Base-by-base conservation (phyloP, 2,888 invertebrate genomes). In the Pandemis cinnamomeana region DNA sequence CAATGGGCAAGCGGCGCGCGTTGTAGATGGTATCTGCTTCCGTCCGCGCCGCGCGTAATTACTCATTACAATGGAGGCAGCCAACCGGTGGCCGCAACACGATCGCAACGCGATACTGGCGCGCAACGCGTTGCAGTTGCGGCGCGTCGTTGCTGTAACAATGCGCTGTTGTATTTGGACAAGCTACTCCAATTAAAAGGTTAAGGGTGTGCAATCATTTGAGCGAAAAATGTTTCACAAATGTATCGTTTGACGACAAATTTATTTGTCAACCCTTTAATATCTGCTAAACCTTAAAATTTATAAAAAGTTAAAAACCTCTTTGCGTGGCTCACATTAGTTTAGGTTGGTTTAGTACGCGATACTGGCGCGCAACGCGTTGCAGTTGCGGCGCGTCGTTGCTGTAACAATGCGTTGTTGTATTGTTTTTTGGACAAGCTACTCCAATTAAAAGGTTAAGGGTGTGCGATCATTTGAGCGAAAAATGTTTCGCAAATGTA, bases 1-100 rank as follows among this genome's bases (percentile, higher is more conserved):
- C 90, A 90, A 89, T 73, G 72, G 63, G 41, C 64, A 64, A 63
- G 63, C 77, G 73, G 76, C 66, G 76, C 67, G 80, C 80, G 81
- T 75, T 84, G 87, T 85, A 88, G 91, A 91, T 91, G 79, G 53
- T 89, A 91, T 92, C 92, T 83, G 83, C 81, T 89, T 91, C 91
- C 92, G 90, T 86, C 84, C 81, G 82, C 85, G 84, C 84, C 85
- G 84, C 84, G 80, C 82, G 80, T 90, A 88, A 92, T 92, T 92
- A 89, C 90, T 90, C 88, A 90, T 90, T 91, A 90, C 86, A 84
- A 85, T 80, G 86, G 87, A 84, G 81, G 84, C 87, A 82, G 81
- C 71, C 87, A 82, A 81, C 71, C 76, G 79, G 72, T 72, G 55
- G 71, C 74, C 77, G 75, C 75, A 70, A 72, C 75, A 71, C 76